A percentile compares a stretch with the other conserved stretches of the same genome.
Evolutionary conservation across 2,797 vertebrate genomes (phyloP).

Genomic region (Leucoraja ocellata): DNA sequence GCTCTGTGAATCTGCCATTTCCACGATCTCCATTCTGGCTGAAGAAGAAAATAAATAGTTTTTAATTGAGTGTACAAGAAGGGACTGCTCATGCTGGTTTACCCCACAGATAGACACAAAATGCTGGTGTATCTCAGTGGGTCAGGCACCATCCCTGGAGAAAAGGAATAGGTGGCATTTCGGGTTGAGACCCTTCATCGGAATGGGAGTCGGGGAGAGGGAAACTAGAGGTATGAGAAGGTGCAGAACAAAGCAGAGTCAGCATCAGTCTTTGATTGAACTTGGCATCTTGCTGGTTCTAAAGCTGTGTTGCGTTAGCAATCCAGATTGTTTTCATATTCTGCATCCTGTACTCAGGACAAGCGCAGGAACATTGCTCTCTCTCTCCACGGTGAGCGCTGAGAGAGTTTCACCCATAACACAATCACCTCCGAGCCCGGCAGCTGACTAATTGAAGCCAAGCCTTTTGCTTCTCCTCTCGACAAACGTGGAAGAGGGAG

Average conservation of each 20-base stretch:
- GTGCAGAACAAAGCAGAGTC: neutral
- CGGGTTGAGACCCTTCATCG: no score
- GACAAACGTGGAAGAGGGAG: constrained; percentile 64
- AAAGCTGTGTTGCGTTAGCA: constrained; percentile 5
- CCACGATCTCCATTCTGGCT: neutral
- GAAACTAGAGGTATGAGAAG: no score
- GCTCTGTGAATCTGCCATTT: neutral
- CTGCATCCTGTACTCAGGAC: neutral
- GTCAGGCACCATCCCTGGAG: no score
- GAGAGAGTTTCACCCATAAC: constrained; percentile 36
- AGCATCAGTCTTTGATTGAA: neutral
- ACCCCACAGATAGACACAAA: no score
- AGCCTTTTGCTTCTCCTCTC: constrained; percentile 62
- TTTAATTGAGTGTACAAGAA: no score
- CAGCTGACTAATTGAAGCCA: constrained; percentile 76
- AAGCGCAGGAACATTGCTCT: neutral
- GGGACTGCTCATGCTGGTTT: no score
- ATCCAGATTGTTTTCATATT: neutral
- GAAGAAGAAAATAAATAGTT: no score
- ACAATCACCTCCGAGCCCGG: constrained; percentile 66
- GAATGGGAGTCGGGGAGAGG: no score
- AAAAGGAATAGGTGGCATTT: no score
- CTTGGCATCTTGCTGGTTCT: neutral
- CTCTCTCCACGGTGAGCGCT: constrained; percentile 23
- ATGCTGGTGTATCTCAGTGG: no score